Conservation (phyloP, 1,140 invertebrate genomes). For the Apis cerana region DNA sequence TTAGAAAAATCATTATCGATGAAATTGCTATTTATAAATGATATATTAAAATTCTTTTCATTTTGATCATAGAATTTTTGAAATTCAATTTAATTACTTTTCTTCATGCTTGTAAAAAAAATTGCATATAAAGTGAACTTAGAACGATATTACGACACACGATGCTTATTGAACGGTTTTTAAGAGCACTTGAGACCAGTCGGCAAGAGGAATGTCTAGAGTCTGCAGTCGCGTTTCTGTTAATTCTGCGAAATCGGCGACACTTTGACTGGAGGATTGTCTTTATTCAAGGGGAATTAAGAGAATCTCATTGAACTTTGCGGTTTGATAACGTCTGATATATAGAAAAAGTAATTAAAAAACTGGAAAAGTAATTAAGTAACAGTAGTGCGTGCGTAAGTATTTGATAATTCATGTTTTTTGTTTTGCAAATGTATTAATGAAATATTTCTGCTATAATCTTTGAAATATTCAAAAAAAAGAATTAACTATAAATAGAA, state of each 20-base stretch:
- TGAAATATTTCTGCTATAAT: too few species aligned
- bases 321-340: background rate
- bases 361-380: background rate
- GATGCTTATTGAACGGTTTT: slow-evolving; percentile 22
- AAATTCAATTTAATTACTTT: too few species aligned
- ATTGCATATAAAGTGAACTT: background rate
- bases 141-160: background rate
- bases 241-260: slow-evolving; percentile 32
- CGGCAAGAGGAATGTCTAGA: background rate
- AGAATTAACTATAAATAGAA: too few species aligned
- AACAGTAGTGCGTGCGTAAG: too few species aligned
- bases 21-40: too few species aligned
- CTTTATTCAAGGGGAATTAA: background rate
- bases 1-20: too few species aligned
- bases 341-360: too few species aligned
- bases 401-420: too few species aligned
- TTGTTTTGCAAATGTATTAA: too few species aligned
- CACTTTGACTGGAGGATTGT: background rate
- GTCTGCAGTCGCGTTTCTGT: slow-evolving; percentile 25
- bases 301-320: slow-evolving; percentile 5
- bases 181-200: background rate
- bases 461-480: too few species aligned
- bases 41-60: too few species aligned
- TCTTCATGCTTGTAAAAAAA: background rate
- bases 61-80: too few species aligned